A percentile compares a stretch with the other conserved stretches of the same genome.
Conservation (phyloP, 1,140 invertebrate genomes). For the Notospermus geniculatus region DNA sequence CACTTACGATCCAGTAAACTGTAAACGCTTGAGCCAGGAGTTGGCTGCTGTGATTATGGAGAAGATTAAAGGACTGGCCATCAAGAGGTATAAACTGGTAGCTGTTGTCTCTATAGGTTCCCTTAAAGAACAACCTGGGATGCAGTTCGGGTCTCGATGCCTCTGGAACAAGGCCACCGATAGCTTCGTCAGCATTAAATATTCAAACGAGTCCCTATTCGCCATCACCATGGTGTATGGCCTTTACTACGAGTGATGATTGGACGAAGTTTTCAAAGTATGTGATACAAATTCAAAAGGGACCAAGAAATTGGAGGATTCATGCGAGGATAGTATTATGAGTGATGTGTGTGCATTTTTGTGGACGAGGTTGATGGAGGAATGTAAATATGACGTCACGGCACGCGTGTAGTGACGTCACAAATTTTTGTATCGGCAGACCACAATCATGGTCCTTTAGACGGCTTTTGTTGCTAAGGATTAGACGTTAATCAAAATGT, state of each 20-base stretch:
- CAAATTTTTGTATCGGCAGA: too few species aligned
- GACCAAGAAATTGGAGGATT: too few species aligned
- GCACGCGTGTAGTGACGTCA: too few species aligned
- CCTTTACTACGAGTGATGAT: conserved; percentile 42
- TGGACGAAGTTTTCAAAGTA: background rate
- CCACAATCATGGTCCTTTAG: too few species aligned
- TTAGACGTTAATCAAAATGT: too few species aligned
- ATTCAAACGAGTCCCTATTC: conserved; percentile 46
- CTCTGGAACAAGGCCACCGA: conserved; percentile 52
- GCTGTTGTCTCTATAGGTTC: conserved; percentile 45
- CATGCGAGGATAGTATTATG: too few species aligned
- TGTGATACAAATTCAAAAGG: too few species aligned
- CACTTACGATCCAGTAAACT: conserved; percentile 33
- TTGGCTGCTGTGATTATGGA: conserved; percentile 38
- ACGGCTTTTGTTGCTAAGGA: too few species aligned
- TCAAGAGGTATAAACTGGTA: conserved; percentile 46
- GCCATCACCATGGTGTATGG: conserved; percentile 51
- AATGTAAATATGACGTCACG: too few species aligned
- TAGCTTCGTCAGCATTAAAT: conserved; percentile 48
- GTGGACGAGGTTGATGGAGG: too few species aligned
- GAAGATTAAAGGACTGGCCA: conserved; percentile 32
- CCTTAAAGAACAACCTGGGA: conserved; percentile 42
- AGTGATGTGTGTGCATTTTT: too few species aligned
- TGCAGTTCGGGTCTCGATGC: conserved; percentile 50
- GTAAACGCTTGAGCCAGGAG: conserved; percentile 34